phyloP scores from a whole-genome alignment of 2,797 vertebrate genomes.

The Mycteria americana region DNA sequence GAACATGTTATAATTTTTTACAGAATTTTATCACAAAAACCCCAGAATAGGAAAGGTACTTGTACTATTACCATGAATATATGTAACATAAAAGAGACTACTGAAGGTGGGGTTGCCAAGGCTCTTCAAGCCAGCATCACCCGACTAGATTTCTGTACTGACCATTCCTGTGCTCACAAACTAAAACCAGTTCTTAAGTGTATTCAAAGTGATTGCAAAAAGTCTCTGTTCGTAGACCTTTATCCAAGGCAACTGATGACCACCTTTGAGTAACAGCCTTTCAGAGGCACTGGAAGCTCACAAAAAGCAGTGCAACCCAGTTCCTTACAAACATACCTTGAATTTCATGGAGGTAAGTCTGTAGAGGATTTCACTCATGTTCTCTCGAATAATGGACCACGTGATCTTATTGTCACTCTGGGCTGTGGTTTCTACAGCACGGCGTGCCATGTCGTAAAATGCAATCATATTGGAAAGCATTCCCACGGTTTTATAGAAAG shows the following conservation, averaged over 20 bases:
- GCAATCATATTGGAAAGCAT: constrained; percentile 97
- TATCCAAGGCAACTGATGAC: background rate
- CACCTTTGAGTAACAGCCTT: background rate
- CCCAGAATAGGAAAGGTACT: background rate
- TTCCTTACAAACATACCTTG: constrained; percentile 79
- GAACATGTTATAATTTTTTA: background rate
- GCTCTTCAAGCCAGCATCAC: background rate
- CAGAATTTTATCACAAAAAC: background rate
- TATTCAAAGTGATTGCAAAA: background rate
- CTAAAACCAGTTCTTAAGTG: background rate
- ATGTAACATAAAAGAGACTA: background rate
- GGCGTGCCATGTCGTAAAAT: constrained; percentile 96
- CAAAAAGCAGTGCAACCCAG: background rate
- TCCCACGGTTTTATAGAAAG: constrained; percentile 98
- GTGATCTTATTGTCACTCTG: constrained; percentile 96
- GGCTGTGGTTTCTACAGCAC: constrained; percentile 93
- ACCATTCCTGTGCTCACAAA: background rate
- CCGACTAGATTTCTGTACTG: background rate
- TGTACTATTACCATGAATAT: background rate
- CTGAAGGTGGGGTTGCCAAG: background rate
- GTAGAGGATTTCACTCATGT: constrained; percentile 94
- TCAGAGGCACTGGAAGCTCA: background rate
- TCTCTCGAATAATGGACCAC: constrained; percentile 93
- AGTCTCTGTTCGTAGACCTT: background rate
- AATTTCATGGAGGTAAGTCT: constrained; percentile 95